Base-by-base conservation (phyloP, 2,797 vertebrate genomes). In the Cygnus olor region DNA sequence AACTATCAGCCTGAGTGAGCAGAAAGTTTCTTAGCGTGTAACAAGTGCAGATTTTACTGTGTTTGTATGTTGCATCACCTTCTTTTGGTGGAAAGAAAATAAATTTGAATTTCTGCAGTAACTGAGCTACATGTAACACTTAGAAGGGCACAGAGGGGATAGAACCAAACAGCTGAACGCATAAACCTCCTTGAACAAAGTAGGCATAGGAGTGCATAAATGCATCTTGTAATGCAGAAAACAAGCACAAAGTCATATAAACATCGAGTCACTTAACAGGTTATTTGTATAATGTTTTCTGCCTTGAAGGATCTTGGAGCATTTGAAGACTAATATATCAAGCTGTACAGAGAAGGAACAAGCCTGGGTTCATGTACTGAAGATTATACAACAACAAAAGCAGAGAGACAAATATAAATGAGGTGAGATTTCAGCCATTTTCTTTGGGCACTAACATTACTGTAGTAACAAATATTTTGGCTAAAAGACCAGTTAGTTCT, bases 211-310 rank as follows among this genome's bases (percentile, higher is more conserved):
- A 94, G 72, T 21, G 24, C 82, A 88, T 73, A 83, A 91, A 93
- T 71, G 71, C 74, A 82, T 82, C 73, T 82, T 92, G 70, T 93
- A 94, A 93, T 78, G 80, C 49, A 87, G 70, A 86, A 91, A 91
- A 93, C 58, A 79, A 80, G 56, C 71, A 95, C 53, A 36, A 74
- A 80, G 74, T 94, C 87, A 82, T 63, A 90, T 66, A 89, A 93
- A 90, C 68, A 93, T 72, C 6, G 0, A 90, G 54, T 58, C 87
- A 90, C 78, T 94, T 92, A 94, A 76, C 81, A 87, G 42, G 71
- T 89, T 90, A 89, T 95, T 93, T 94, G 83, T 96, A 66, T 84
- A 89, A 88, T 83, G 74, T 87, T 94, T 95, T 85, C 90, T 89
- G 69, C 84, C 69, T 91, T 91, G 83, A 94, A 95, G 91, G 65